These are phyloP conservation scores for Elaphurus davidianus DNA, from an alignment of 2,113 vertebrate genomes.

Conservation along the genomic window DNA sequence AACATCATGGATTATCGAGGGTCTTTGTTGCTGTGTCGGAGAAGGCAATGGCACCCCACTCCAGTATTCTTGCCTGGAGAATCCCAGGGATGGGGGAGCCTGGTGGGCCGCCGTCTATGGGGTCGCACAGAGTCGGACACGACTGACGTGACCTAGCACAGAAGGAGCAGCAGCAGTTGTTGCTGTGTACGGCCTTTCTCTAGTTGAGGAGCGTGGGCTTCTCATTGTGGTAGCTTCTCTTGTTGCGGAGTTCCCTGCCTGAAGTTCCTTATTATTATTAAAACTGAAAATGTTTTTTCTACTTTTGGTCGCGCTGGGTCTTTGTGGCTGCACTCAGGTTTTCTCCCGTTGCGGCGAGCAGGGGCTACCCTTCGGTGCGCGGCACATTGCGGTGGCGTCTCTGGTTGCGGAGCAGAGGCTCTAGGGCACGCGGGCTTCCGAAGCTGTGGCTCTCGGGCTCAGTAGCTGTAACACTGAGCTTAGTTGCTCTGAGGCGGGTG, in stretches of 20 bases:
- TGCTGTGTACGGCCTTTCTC: not conserved
- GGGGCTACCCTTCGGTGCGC: not conserved
- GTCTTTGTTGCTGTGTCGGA: too few species aligned
- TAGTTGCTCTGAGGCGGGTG: not conserved
- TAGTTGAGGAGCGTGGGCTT: not conserved
- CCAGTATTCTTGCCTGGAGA: too few species aligned
- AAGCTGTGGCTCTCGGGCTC: not conserved
- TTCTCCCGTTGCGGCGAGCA: not conserved
- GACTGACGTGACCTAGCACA: too few species aligned
- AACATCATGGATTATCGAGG: not conserved
- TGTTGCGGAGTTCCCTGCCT: not conserved
- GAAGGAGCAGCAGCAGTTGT: too few species aligned
- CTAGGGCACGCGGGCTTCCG: not conserved
- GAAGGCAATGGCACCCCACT: too few species aligned
- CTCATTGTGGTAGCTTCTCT: not conserved
- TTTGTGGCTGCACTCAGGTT: not conserved
- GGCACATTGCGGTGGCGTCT: not conserved
- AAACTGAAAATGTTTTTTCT: not conserved
- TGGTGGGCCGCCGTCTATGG: too few species aligned
- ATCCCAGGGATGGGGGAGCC: too few species aligned
- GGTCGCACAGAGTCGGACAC: too few species aligned
- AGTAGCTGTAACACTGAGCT: not conserved
- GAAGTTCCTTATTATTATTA: not conserved
- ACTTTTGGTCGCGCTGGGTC: not conserved
- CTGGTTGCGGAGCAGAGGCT: rapidly evolving